A percentile compares a stretch with the other conserved stretches of the same genome.
Evolutionary conservation across 2,888 invertebrate genomes (phyloP).

Genomic region (Aspidiotus rigidus): DNA sequence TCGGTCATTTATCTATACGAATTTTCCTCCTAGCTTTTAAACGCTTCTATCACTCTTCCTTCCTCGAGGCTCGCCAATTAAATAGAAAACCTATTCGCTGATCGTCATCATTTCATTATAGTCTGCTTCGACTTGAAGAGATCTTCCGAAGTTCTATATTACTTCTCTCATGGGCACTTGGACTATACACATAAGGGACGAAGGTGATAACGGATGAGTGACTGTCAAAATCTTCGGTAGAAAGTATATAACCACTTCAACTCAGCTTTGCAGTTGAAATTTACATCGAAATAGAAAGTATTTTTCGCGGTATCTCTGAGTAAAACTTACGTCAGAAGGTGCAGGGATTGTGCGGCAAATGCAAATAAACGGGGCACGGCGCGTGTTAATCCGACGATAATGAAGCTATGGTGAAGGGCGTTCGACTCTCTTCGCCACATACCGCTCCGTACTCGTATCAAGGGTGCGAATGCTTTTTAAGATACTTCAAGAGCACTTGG

Average conservation of each 20-base stretch:
- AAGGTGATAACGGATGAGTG: constrained; percentile 2
- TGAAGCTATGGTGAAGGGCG: constrained; percentile 26
- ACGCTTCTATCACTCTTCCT: too few relatives aligned
- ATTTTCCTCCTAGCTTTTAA: too few relatives aligned
- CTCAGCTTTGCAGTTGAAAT: not conserved
- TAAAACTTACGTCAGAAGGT: constrained; percentile 26
- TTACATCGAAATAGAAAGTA: constrained; percentile 1
- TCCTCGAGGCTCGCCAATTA: too few relatives aligned
- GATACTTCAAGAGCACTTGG: constrained; percentile 26
- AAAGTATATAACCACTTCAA: not conserved
- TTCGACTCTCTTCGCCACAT: not conserved
- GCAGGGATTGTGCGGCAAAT: constrained; percentile 27
- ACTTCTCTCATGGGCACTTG: not conserved
- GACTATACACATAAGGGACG: not conserved
- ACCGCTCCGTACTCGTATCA: not conserved
- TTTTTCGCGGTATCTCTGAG: constrained; percentile 7
- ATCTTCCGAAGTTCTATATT: too few relatives aligned
- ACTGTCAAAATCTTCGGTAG: not conserved
- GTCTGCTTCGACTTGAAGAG: too few relatives aligned
- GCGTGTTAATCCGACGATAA: constrained; percentile 32
- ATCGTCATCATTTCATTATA: too few relatives aligned
- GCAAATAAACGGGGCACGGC: constrained; percentile 29
- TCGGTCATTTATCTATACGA: too few relatives aligned
- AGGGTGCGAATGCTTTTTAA: constrained; percentile 14
- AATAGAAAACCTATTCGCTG: too few relatives aligned